A percentile compares a stretch with the other conserved stretches of the same genome.
These are phyloP conservation scores for Dendrocopos noguchii DNA, from an alignment of 2,113 vertebrate genomes.

Conservation along the genomic window DNA sequence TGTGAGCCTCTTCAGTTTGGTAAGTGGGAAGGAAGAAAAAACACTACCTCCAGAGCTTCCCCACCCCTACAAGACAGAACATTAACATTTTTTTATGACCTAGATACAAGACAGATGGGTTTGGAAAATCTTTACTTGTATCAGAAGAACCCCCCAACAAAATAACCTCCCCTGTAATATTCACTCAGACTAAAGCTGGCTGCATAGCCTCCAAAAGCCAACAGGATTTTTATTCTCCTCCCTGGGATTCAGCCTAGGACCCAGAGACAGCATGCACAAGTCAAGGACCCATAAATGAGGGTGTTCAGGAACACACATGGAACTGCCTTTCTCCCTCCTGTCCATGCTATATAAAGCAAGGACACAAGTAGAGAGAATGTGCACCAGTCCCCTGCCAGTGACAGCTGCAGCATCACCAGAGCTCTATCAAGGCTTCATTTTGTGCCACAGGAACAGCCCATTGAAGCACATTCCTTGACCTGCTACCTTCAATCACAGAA, in stretches of 20 bases:
- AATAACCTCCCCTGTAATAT: neutral
- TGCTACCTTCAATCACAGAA: neutral
- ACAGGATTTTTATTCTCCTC: rapidly evolving
- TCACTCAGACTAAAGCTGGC: neutral
- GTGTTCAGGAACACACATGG: neutral
- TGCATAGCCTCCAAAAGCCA: neutral
- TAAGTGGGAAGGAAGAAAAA: neutral
- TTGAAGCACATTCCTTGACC: neutral
- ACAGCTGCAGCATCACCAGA: neutral
- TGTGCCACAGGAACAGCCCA: neutral
- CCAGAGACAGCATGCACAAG: neutral
- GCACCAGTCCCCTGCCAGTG: neutral
- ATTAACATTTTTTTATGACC: neutral
- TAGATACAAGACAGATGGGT: neutral
- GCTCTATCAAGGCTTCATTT: neutral
- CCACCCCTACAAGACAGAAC: neutral
- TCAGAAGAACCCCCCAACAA: neutral
- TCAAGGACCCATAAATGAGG: neutral
- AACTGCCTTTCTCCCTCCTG: neutral
- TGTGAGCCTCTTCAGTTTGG: neutral
- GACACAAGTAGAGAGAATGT: neutral
- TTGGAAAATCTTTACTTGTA: neutral
- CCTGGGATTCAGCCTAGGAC: neutral
- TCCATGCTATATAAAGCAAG: neutral
- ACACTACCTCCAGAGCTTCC: neutral